Evolutionary conservation across 1,140 invertebrate genomes (phyloP), one percentile per base, ranked within the genome.

Genomic region (Zaprionus davidi): DNA sequence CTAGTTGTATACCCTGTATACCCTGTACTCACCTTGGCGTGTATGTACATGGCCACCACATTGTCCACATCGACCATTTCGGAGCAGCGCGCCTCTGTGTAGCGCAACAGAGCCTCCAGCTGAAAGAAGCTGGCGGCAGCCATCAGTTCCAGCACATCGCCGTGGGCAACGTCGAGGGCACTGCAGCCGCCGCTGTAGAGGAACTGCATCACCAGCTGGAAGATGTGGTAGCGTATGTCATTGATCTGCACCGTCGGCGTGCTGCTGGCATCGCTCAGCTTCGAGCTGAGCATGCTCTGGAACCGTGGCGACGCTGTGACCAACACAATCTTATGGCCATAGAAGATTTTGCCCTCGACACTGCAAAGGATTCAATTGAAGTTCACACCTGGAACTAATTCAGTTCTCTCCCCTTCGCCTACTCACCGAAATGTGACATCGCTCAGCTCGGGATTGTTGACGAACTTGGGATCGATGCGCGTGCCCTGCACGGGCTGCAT

Each of bases 121-220:
- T 98, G 97, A 93, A 98, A 98, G 93, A 98, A 98, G 86, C 97
- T 97, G 0, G 97, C 97, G 1, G 97, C 97, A 4, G 97, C 97
- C 95, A 98, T 97, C 46, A 98, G 93, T 91, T 98, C 97, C 65
- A 98, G 93, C 34, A 98, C 96, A 85, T 98, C 97, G 59, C 95
- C 95, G 55, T 96, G 95, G 51, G 96, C 95, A 2, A 97, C 96
- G 78, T 97, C 95, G 41, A 97, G 93, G 1, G 95, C 95, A 56
- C 95, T 95, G 86, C 96, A 97, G 20, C 97, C 97, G 17, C 97
- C 97, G 78, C 97, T 97, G 92, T 98, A 98, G 22, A 98, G 93
- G 93, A 97, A 98, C 91, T 98, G 96, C 97, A 98, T 98, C 3
- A 98, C 97, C 94, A 97, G 95, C 96, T 98, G 92, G 38, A 93